phyloP scores from a whole-genome alignment of 2,888 invertebrate species.

The Hydrotaea cyrtoneurina region DNA sequence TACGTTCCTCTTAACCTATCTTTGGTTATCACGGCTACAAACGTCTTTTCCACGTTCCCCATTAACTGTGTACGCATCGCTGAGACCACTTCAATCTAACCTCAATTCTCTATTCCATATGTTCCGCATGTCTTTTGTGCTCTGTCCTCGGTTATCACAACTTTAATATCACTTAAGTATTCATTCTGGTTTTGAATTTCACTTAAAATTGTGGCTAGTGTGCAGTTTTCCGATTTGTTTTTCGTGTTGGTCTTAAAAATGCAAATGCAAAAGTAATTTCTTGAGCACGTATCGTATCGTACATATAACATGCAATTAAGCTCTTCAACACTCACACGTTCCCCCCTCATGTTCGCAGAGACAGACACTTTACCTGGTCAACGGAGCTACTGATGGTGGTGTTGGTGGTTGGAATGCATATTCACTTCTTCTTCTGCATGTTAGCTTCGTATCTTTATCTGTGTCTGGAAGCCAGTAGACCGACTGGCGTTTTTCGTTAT shows the following conservation, averaged over 20 bases:
- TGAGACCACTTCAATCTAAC: too few relatives aligned
- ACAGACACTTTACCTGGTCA: constrained; percentile 1
- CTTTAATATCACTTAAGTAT: neutral
- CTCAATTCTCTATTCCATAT: neutral
- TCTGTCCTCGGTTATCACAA: neutral
- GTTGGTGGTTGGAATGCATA: constrained; percentile 26
- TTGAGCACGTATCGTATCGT: constrained; percentile 11
- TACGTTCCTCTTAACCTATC: neutral
- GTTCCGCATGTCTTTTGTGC: neutral
- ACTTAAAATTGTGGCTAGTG: constrained; percentile 32
- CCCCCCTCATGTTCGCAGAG: neutral
- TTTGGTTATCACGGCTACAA: neutral
- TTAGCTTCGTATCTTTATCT: constrained; percentile 14
- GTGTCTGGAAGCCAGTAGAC: constrained; percentile 51
- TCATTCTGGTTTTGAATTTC: constrained; percentile 35
- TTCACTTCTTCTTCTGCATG: constrained; percentile 39
- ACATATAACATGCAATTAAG: constrained; percentile 23
- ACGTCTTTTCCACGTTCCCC: too few relatives aligned
- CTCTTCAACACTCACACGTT: constrained; percentile 14
- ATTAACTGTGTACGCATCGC: too few relatives aligned
- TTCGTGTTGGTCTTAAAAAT: neutral
- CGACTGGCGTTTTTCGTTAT: constrained; percentile 50
- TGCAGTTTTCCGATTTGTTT: constrained; percentile 3
- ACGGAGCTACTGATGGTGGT: neutral
- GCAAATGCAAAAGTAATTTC: neutral